These are phyloP conservation scores for Acrocephalus arundinaceus DNA, from an alignment of 2,113 vertebrate genomes.

Conservation along the genomic window DNA sequence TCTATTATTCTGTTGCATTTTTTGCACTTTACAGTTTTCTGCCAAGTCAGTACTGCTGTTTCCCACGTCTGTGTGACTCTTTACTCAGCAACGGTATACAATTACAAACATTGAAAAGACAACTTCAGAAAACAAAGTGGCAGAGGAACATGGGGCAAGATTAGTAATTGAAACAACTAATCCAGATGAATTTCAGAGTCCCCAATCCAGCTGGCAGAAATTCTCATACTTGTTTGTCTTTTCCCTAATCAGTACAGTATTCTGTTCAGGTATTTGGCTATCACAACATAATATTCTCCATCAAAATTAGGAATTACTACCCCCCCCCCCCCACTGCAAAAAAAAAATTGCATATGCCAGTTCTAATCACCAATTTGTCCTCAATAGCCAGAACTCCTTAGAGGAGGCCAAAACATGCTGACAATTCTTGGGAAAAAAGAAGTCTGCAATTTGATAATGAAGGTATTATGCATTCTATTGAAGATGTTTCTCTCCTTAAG, in stretches of 20 bases:
- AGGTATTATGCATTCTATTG: background rate
- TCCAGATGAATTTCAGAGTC: background rate
- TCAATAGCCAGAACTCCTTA: background rate
- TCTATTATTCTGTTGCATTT: background rate
- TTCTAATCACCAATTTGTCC: constrained; percentile 1
- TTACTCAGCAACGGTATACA: background rate
- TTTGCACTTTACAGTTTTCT: background rate
- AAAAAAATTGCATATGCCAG: background rate
- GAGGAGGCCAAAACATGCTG: background rate
- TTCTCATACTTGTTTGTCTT: background rate
- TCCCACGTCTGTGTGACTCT: background rate
- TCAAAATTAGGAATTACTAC: background rate
- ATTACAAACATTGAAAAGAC: background rate
- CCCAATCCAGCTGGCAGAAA: background rate
- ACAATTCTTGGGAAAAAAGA: background rate
- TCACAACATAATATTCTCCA: background rate
- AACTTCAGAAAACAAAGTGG: constrained; percentile 2
- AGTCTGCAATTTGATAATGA: background rate
- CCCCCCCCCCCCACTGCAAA: background rate
- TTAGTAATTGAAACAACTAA: constrained; percentile 9
- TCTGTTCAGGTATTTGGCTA: background rate
- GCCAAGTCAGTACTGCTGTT: background rate
- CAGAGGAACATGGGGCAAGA: background rate
- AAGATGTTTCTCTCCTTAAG: background rate
- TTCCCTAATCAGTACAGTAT: background rate